Percentiles rank a stretch among this genome's conserved stretches.
Conservation (phyloP, 2,797 vertebrate genomes). For the Danio aesculapii region DNA sequence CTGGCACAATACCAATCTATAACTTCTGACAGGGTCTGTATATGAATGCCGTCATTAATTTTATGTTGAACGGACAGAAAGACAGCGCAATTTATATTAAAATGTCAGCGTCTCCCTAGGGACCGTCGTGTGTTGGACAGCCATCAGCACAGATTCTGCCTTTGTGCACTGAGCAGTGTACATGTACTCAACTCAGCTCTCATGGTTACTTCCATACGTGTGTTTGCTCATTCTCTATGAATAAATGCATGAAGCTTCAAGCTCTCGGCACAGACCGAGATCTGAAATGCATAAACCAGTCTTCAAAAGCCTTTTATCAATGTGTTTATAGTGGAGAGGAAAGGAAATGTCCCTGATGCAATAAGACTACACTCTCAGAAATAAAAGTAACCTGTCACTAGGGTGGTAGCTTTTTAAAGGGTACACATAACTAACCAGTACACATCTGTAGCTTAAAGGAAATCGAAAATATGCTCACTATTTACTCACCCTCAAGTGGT, state of each 20-base stretch:
- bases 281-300: slow-evolving; percentile 10
- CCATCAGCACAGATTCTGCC: neutral
- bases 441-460: too few relatives aligned
- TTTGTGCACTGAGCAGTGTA: neutral
- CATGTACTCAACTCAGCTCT: slow-evolving; percentile 1
- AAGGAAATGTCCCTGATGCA: neutral
- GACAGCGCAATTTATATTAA: slow-evolving; percentile 1
- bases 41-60: slow-evolving; percentile 23
- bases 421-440: too few relatives aligned
- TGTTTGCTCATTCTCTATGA: slow-evolving; percentile 20
- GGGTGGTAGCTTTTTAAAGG: too few relatives aligned
- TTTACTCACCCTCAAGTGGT: too few relatives aligned
- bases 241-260: slow-evolving; percentile 32
- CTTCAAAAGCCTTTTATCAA: neutral
- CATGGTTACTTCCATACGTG: neutral
- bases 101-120: neutral
- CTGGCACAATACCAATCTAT: slow-evolving; percentile 13
- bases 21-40: slow-evolving; percentile 16
- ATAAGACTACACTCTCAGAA: neutral
- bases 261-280: neutral
- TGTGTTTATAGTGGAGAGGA: neutral
- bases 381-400: too few relatives aligned
- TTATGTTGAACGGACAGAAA: slow-evolving; percentile 8
- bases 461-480: too few relatives aligned
- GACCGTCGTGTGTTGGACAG: neutral